Evolutionary conservation across 2,888 invertebrate species (phyloP), one percentile per base, ranked within the genome.

Genomic region (Lydus trimaculatus): DNA sequence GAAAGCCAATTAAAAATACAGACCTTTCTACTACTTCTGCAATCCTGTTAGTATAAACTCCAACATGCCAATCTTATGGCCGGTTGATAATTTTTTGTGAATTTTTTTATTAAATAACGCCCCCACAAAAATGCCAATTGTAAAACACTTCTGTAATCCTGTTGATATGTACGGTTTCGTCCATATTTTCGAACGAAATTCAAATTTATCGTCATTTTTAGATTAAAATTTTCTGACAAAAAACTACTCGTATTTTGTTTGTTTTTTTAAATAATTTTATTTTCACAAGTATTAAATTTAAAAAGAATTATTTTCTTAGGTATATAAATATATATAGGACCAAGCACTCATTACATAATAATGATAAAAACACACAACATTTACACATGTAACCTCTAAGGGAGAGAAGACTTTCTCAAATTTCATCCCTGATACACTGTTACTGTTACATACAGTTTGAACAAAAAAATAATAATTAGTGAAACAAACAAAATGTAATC

Each of bases 341-440:
- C 71, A 71, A 71, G 71, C 71, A 71, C 71, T 71, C 67, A 67
- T 66, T 65, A 65, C 59, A 71, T 63, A 68, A 65, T 68, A 71
- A 71, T 71, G 71, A 67, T 67, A 68, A 71, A 69, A 71, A 71
- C 71, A 71, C 71, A 71, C 71, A 65, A 71, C 71, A 71, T 66
- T 67, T 71, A 70, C 58, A 71, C 71, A 67, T 65, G 58, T 63
- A 70, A 67, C 58, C 39, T 25, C 65, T 68, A 66, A 67, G 52
- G 59, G 66, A 64, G 67, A 58, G n/a, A 59, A 15, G 15, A 58
- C 31, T 62, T 43, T 25, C 25, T 62, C 17, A 20, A 65, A 60
- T 67, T 65, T 63, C 52, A 31, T 70, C 71, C 71, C 71, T 71
- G 71, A 71, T 60, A 63, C 52, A 28, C 36, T 23, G 17, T 61